phyloP scores from a whole-genome alignment of 1,140 invertebrate genomes.

The Lepidostoma basale region DNA sequence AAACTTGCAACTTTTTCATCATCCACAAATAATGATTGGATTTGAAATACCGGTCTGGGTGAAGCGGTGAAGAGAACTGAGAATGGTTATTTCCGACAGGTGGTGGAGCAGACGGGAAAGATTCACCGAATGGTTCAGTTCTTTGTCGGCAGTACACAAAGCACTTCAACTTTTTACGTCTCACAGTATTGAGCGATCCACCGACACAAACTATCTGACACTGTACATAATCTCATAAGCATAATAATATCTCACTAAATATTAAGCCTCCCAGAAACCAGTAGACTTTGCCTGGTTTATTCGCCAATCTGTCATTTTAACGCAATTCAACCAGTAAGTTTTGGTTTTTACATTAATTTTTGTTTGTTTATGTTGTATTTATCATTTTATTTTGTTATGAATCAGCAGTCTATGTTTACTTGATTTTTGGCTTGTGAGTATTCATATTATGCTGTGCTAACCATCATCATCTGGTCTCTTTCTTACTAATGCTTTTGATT shows the following conservation, averaged over 20 bases:
- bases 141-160: constrained; percentile 64
- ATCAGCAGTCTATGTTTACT: neutral
- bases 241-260: constrained; percentile 18
- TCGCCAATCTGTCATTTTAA: constrained; percentile 27
- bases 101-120: constrained; percentile 63
- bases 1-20: too few relatives aligned
- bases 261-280: constrained; percentile 20
- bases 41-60: too few relatives aligned
- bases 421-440: constrained; percentile 15
- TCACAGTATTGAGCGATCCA: constrained; percentile 60
- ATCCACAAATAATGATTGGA: too few relatives aligned
- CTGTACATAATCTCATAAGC: constrained; percentile 27
- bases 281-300: constrained; percentile 18
- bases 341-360: constrained; percentile 37
- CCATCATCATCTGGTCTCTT: neutral
- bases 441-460: constrained; percentile 29
- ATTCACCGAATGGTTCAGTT: constrained; percentile 65
- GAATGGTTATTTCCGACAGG: constrained; percentile 61
- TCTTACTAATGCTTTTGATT: constrained; percentile 13
- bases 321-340: constrained; percentile 36
- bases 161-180: constrained; percentile 66
- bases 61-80: too few relatives aligned
- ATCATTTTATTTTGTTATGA: too few relatives aligned
- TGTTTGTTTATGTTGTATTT: constrained; percentile 28
- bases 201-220: constrained; percentile 9